Percentiles rank a stretch among this genome's conserved stretches.
These are phyloP conservation scores for Platyscapa corneri DNA, from an alignment of 1,140 invertebrate species.

Conservation along the genomic window DNA sequence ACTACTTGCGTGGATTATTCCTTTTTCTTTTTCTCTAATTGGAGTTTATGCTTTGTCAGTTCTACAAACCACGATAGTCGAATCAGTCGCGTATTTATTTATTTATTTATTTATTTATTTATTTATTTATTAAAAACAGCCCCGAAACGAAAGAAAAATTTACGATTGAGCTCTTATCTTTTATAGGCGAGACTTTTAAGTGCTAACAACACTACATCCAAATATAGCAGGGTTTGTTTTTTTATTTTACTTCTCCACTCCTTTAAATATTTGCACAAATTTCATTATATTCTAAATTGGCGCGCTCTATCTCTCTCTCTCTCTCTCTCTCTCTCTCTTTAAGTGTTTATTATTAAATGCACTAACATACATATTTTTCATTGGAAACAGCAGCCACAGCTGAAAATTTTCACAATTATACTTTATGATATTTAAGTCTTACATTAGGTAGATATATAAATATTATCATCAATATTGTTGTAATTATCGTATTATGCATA, in stretches of 20 bases:
- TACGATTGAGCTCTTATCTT: conserved; percentile 16
- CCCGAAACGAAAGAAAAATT: conserved; percentile 33
- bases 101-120: conserved; percentile 9
- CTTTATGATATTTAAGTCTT: conserved; percentile 47
- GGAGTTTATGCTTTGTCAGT: neutral
- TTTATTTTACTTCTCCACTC: neutral
- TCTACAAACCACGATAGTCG: conserved; percentile 3
- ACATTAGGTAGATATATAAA: conserved; percentile 48
- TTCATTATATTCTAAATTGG: conserved; percentile 24
- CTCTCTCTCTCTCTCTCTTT: neutral
- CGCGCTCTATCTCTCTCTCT: neutral
- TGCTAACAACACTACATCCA: conserved; percentile 42
- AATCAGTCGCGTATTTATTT: conserved; percentile 34
- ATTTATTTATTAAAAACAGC: conserved; percentile 27
- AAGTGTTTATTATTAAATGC: conserved; percentile 1
- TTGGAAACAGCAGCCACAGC: conserved; percentile 28
- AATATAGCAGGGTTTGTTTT: conserved; percentile 15
- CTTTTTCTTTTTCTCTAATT: neutral
- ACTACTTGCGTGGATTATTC: conserved; percentile 1
- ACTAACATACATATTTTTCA: conserved; percentile 18
- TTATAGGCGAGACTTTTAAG: conserved; percentile 50
- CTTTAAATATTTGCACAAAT: conserved; percentile 24
- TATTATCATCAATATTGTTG: conserved; percentile 63
- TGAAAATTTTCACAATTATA: conserved; percentile 30
- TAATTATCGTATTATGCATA: conserved; percentile 55